phyloP scores from a whole-genome alignment of 2,113 vertebrate species.

The Ctenodactylus gundi region DNA sequence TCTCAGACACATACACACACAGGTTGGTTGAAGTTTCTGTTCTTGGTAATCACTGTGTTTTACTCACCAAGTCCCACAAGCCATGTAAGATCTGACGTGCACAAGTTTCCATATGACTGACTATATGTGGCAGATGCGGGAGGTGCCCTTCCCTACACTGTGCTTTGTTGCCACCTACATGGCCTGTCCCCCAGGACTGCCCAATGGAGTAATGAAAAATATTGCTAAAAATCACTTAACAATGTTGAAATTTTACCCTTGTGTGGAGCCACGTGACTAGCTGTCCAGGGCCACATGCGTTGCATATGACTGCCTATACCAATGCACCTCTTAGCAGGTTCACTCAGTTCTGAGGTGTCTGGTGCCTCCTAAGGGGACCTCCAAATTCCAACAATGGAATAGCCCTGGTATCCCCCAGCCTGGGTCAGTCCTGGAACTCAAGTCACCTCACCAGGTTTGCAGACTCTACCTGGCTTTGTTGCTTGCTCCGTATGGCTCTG shows the following conservation, averaged over 20 bases:
- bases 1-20: background rate
- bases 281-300: background rate
- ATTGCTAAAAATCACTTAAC: background rate
- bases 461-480: background rate
- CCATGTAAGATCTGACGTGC: no score
- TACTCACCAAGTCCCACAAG: background rate
- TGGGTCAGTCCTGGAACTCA: background rate
- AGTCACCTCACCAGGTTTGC: background rate
- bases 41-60: background rate
- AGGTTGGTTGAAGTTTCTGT: background rate
- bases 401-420: background rate
- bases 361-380: background rate
- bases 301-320: background rate
- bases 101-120: background rate
- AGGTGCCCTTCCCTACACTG: background rate
- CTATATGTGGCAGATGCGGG: background rate
- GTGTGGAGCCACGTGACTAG: background rate
- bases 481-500: background rate
- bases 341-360: rapidly evolving
- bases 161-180: background rate
- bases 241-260: background rate
- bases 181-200: background rate
- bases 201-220: background rate
- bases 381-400: background rate
- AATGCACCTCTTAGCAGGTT: background rate